Percentiles rank a stretch among this genome's conserved stretches.
These are phyloP conservation scores for Camelus bactrianus DNA, from an alignment of 2,113 vertebrate genomes.

Conservation along the genomic window DNA sequence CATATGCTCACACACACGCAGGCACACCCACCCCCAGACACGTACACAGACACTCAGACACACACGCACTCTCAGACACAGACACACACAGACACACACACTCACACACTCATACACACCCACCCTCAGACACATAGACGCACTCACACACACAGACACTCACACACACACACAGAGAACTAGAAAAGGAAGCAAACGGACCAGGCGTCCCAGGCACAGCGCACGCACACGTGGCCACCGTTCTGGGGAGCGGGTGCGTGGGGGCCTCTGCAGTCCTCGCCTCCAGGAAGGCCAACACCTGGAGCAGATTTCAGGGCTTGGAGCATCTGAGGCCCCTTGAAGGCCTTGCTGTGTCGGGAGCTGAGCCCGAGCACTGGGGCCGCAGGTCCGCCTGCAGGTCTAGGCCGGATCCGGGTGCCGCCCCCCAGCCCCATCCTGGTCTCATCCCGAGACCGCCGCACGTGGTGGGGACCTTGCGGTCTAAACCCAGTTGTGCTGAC, in stretches of 20 bases:
- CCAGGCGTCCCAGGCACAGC: not conserved
- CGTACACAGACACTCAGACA: not conserved
- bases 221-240: accelerated
- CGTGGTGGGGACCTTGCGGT: not conserved
- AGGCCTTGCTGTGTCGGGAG: too few species aligned
- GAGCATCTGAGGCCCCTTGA: not conserved
- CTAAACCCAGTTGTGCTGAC: not conserved
- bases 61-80: not conserved
- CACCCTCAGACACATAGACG: not conserved
- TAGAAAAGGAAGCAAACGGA: not conserved
- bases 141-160: accelerated
- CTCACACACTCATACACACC: not conserved
- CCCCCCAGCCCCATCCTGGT: not conserved
- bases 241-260: accelerated
- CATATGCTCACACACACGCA: accelerated
- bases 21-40: not conserved
- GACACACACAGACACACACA: not conserved
- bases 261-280: not conserved
- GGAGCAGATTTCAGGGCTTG: not conserved
- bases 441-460: too few species aligned
- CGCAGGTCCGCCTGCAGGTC: not conserved
- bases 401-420: not conserved
- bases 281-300: not conserved
- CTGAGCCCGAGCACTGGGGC: not conserved
- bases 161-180: accelerated